A percentile compares a stretch with the other conserved stretches of the same genome.
Evolutionary conservation across 2,113 vertebrate genomes (phyloP).

Genomic region (Amphiprion percula): DNA sequence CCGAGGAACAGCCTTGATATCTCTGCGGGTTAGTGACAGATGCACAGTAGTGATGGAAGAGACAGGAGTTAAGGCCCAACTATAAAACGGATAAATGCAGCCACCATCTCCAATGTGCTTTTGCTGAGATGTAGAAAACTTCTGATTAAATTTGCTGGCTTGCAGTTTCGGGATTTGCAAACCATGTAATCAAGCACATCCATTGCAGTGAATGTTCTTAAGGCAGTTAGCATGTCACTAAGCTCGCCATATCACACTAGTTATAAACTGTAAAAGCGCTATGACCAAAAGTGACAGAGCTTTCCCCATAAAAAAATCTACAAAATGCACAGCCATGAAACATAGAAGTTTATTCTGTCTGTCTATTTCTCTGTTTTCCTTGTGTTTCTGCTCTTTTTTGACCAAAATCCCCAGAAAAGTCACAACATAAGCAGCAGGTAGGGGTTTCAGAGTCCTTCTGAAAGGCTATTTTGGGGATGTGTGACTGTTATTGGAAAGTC

Average conservation of each 20-base stretch:
- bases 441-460: background rate
- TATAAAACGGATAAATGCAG: slow-evolving; percentile 65
- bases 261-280: background rate
- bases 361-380: background rate
- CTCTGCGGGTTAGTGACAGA: slow-evolving; percentile 67
- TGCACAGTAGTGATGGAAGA: slow-evolving; percentile 43
- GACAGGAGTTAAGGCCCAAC: slow-evolving; percentile 59
- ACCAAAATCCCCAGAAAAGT: slow-evolving; percentile 30
- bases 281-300: background rate
- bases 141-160: slow-evolving; percentile 53
- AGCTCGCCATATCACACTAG: slow-evolving; percentile 1
- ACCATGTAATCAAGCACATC: slow-evolving; percentile 52
- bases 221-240: slow-evolving; percentile 28
- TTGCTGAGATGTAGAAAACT: slow-evolving; percentile 41
- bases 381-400: slow-evolving; percentile 2
- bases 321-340: background rate
- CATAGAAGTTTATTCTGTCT: background rate
- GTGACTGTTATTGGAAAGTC: background rate
- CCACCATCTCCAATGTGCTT: slow-evolving; percentile 24
- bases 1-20: slow-evolving; percentile 53
- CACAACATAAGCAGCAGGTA: slow-evolving; percentile 34
- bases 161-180: slow-evolving; percentile 70
- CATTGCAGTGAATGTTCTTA: slow-evolving; percentile 30
- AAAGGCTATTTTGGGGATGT: slow-evolving; percentile 17
- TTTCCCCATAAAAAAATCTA: background rate